phyloP scores from a whole-genome alignment of 2,113 vertebrate species.

The Myrmophylax atrothorax region DNA sequence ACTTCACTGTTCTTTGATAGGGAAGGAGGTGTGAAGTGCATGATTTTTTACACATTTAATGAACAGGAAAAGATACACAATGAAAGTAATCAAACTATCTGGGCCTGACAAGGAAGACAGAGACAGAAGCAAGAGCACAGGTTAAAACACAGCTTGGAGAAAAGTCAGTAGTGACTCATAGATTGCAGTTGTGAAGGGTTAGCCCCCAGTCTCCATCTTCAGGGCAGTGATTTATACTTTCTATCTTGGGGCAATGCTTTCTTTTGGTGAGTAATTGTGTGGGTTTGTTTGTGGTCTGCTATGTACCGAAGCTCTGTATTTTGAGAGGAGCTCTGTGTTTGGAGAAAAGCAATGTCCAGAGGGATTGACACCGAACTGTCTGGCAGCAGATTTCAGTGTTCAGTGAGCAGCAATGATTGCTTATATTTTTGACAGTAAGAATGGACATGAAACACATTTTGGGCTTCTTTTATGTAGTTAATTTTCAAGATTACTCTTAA shows the following conservation, averaged over 20 bases:
- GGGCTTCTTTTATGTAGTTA: not conserved
- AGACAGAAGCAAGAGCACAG: not conserved
- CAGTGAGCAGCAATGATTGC: not conserved
- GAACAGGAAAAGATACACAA: not conserved
- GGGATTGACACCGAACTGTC: not conserved
- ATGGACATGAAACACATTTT: not conserved
- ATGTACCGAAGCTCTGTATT: not conserved
- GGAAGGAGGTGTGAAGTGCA: fast-evolving
- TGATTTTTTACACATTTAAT: not conserved
- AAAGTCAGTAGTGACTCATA: not conserved
- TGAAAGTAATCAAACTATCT: not conserved
- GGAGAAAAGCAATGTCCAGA: not conserved
- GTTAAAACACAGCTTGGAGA: not conserved
- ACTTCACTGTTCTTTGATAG: not conserved
- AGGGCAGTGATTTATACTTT: not conserved
- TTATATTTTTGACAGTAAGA: not conserved
- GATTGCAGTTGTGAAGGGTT: not conserved
- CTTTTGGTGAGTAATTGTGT: not conserved
- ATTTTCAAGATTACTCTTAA: not conserved
- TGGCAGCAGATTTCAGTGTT: not conserved
- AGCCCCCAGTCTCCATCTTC: not conserved
- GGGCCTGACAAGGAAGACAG: not conserved
- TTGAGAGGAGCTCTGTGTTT: not conserved
- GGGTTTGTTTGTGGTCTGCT: not conserved
- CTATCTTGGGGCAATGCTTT: not conserved